These are phyloP conservation scores for Phaenicophaeus curvirostris DNA, from an alignment of 2,797 vertebrate species.

Conservation along the genomic window DNA sequence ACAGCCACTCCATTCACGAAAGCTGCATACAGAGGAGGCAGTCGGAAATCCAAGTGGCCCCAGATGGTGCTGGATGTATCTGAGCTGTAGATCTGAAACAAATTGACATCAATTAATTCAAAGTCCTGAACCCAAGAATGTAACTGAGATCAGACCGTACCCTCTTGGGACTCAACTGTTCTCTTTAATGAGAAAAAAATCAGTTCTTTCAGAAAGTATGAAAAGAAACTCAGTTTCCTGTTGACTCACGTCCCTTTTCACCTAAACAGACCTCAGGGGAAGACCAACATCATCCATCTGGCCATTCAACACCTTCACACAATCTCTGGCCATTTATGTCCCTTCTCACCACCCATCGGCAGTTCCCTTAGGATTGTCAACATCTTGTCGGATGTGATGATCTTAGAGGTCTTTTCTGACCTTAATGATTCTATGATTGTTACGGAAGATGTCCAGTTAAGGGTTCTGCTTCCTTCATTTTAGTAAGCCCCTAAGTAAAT, in stretches of 20 bases:
- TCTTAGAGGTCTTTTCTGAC: no score
- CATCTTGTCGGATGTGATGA: neutral
- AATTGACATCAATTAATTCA: constrained; percentile 26
- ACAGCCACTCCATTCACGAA: constrained; percentile 94
- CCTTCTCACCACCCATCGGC: fast-evolving
- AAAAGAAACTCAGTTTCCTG: neutral
- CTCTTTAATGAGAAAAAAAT: neutral
- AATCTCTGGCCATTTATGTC: neutral
- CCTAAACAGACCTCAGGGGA: neutral
- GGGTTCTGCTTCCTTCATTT: neutral
- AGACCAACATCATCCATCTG: neutral
- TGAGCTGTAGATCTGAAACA: constrained; percentile 82
- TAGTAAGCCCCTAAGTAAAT: neutral
- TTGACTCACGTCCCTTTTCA: neutral
- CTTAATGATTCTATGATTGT: no score
- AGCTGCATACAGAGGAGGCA: constrained; percentile 87
- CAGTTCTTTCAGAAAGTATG: neutral
- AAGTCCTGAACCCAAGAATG: neutral
- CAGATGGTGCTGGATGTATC: constrained; percentile 84
- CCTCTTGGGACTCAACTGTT: neutral
- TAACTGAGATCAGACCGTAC: neutral
- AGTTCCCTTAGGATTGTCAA: neutral
- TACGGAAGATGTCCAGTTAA: neutral
- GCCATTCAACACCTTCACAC: neutral
- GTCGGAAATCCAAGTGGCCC: constrained; percentile 80